These are phyloP conservation scores for Ciconia nigra DNA, from an alignment of 2,797 vertebrate genomes.

Conservation along the genomic window DNA sequence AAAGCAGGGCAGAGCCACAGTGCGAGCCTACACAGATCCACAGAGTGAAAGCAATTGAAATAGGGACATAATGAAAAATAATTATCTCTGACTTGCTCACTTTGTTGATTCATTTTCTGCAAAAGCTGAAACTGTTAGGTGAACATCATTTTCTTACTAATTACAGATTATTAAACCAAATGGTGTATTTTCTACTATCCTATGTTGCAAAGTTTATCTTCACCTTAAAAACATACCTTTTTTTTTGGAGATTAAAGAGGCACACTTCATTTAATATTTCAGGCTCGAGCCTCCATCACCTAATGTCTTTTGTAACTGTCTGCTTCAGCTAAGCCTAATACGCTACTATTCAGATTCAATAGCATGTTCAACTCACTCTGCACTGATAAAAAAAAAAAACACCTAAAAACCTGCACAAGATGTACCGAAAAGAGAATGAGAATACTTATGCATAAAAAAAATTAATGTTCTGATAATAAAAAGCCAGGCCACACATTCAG, in stretches of 20 bases:
- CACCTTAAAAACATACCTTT: neutral
- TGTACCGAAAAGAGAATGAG: neutral
- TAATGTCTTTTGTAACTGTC: neutral
- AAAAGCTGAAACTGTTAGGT: neutral
- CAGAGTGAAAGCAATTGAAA: neutral
- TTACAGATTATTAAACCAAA: neutral
- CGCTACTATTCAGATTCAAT: neutral
- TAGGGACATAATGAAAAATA: neutral
- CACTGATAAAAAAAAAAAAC: neutral
- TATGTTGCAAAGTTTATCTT: neutral
- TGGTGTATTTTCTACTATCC: neutral
- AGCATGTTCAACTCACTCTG: neutral
- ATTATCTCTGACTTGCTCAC: neutral
- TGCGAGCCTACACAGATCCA: neutral
- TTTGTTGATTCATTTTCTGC: neutral
- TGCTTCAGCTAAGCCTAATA: neutral
- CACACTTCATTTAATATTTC: neutral
- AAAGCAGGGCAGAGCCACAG: neutral
- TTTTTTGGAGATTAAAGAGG: neutral
- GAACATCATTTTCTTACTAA: neutral
- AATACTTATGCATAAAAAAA: neutral
- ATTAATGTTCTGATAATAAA: neutral
- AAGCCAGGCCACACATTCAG: neutral
- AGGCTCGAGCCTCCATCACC: rapidly evolving
- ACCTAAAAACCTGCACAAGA: neutral